Conservation (phyloP, 2,113 vertebrate species). For the Lagopus leucura region DNA sequence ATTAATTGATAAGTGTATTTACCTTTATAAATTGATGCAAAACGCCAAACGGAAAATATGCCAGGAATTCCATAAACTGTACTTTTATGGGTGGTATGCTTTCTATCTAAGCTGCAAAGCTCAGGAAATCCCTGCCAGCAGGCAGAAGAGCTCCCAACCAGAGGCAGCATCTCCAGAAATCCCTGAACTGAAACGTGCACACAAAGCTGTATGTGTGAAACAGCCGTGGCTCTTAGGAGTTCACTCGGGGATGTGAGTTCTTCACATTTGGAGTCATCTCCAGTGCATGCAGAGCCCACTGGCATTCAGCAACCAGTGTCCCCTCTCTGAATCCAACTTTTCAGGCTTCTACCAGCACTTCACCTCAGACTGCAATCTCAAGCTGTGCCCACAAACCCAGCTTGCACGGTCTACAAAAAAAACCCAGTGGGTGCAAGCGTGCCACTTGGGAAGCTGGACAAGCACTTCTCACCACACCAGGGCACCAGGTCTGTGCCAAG, state of each 20-base stretch:
- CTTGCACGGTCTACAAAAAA: neutral
- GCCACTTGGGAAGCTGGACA: neutral
- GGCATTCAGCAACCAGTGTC: neutral
- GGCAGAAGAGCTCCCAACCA: conserved; percentile 15
- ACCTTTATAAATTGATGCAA: conserved; percentile 54
- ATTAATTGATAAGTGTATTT: conserved; percentile 41
- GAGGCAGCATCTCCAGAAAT: neutral
- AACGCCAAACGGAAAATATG: conserved; percentile 57
- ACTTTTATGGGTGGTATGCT: conserved; percentile 57
- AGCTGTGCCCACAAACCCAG: neutral
- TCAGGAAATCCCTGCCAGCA: conserved; percentile 39
- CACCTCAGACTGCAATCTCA: neutral
- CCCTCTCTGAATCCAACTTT: neutral
- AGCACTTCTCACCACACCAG: neutral
- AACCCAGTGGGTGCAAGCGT: neutral
- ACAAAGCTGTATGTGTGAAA: neutral
- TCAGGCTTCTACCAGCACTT: neutral
- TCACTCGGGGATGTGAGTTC: neutral
- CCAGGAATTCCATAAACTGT: conserved; percentile 55
- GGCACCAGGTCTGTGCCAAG: neutral
- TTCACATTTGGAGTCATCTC: neutral
- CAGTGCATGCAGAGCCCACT: accelerated
- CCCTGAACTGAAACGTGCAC: neutral
- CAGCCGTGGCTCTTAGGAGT: neutral
- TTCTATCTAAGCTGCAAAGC: conserved; percentile 41